phyloP scores from a whole-genome alignment of 2,113 vertebrate genomes.

The Bungarus multicinctus region DNA sequence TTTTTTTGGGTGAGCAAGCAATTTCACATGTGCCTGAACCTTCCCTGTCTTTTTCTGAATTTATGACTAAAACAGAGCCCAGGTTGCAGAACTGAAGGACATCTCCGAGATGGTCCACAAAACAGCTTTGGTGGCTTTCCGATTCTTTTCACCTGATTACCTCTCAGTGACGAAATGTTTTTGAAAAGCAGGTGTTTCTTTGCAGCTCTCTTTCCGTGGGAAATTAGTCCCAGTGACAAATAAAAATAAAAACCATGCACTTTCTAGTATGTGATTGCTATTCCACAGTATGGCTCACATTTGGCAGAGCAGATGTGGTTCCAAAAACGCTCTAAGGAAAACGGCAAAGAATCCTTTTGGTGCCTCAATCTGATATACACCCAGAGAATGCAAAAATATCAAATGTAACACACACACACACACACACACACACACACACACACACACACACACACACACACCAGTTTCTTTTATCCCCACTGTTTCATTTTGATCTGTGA shows the following conservation, averaged over 20 bases:
- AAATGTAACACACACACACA: neutral
- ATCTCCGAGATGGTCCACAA: neutral
- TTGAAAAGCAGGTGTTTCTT: slow-evolving; percentile 17
- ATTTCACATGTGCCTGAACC: neutral
- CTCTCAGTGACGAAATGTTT: neutral
- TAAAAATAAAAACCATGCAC: neutral
- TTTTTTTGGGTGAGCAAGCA: neutral
- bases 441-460: neutral
- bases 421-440: neutral
- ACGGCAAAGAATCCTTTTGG: slow-evolving; percentile 1
- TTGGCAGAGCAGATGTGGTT: neutral
- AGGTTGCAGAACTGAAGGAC: neutral
- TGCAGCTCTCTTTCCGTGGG: neutral
- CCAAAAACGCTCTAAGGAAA: neutral
- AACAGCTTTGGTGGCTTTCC: neutral
- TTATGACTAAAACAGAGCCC: neutral
- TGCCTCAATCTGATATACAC: neutral
- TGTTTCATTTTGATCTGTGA: neutral
- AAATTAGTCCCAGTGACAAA: neutral
- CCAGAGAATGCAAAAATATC: neutral
- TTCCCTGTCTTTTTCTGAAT: neutral
- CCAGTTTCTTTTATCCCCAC: neutral
- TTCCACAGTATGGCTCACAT: neutral
- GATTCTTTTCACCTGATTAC: neutral
- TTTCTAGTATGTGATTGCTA: neutral